Percentiles rank a stretch among this genome's conserved stretches.
phyloP scores from a whole-genome alignment of 2,888 invertebrate species.

The Euclidia mi region DNA sequence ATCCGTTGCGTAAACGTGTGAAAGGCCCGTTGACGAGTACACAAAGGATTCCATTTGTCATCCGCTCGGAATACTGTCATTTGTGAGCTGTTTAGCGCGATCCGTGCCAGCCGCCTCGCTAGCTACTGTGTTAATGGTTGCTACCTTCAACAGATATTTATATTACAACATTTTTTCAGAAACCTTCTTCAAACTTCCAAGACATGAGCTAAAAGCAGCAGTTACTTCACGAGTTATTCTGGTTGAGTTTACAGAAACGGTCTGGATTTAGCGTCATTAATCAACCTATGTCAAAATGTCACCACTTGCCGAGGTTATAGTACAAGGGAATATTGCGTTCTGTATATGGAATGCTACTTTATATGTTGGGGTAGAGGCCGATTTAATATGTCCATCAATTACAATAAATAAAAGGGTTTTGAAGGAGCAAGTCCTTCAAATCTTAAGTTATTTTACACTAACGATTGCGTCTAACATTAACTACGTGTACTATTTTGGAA shows the following conservation, averaged over 20 bases:
- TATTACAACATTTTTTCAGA: slow-evolving; percentile 27
- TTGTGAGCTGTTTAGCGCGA: slow-evolving; percentile 35
- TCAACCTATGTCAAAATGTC: slow-evolving; percentile 49
- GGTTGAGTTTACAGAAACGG: slow-evolving; percentile 32
- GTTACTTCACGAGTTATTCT: slow-evolving; percentile 34
- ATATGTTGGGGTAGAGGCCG: slow-evolving; percentile 14
- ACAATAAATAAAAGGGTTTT: slow-evolving; percentile 24
- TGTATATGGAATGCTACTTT: slow-evolving; percentile 24
- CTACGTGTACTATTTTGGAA: too few relatives aligned
- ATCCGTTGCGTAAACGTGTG: slow-evolving; percentile 43
- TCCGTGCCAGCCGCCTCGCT: slow-evolving; percentile 13
- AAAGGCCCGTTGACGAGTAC: slow-evolving; percentile 38
- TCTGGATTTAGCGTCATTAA: slow-evolving; percentile 46
- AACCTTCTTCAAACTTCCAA: slow-evolving; percentile 17
- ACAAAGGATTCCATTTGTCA: slow-evolving; percentile 50
- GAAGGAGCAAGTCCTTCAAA: too few relatives aligned
- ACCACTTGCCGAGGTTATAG: slow-evolving; percentile 17
- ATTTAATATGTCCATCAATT: slow-evolving; percentile 36
- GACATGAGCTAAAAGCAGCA: slow-evolving; percentile 27
- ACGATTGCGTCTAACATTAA: too few relatives aligned
- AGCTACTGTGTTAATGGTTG: slow-evolving; percentile 29
- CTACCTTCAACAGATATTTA: slow-evolving; percentile 34
- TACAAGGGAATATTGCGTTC: slow-evolving; percentile 15
- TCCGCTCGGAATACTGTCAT: slow-evolving; percentile 35
- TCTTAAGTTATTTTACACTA: too few relatives aligned